Conservation (phyloP, 2,888 invertebrate genomes). For the Beris morrisii region DNA sequence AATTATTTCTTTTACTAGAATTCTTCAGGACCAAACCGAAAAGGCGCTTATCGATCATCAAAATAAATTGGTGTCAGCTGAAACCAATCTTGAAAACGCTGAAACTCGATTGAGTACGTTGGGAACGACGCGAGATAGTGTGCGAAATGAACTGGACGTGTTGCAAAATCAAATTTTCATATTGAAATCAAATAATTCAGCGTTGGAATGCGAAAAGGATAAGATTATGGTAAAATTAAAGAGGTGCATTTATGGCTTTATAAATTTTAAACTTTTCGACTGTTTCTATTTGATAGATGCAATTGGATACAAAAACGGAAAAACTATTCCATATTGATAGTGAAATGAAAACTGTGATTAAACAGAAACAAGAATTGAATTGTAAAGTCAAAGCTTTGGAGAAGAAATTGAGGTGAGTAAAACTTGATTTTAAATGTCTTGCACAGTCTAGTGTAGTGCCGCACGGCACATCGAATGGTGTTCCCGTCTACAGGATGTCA, state of each 20-base stretch:
- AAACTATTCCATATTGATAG: conserved; percentile 66
- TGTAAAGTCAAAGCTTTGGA: conserved; percentile 61
- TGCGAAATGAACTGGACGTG: conserved; percentile 63
- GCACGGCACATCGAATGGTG: too few relatives aligned
- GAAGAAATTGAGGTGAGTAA: conserved; percentile 59
- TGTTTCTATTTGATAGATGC: conserved; percentile 52
- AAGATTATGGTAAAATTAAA: conserved; percentile 58
- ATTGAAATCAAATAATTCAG: conserved; percentile 64
- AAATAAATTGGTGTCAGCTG: conserved; percentile 65
- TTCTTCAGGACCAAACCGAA: conserved; percentile 76
- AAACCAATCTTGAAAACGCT: conserved; percentile 65
- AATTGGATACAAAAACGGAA: conserved; percentile 74
- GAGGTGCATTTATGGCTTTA: not conserved
- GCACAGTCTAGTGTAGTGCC: too few relatives aligned
- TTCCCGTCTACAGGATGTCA: too few relatives aligned
- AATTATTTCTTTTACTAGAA: conserved; percentile 56
- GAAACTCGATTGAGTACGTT: conserved; percentile 62
- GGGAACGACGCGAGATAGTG: conserved; percentile 63
- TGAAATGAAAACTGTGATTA: conserved; percentile 64
- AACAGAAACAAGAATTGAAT: conserved; percentile 61
- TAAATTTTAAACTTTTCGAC: conserved; percentile 28
- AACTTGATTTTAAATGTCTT: not conserved
- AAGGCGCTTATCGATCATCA: conserved; percentile 70
- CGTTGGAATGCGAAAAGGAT: conserved; percentile 74
- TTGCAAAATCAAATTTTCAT: conserved; percentile 67